Evolutionary conservation across 1,140 invertebrate species (phyloP), one percentile per base, ranked within the genome.

Genomic region (Drosophila sp.): DNA sequence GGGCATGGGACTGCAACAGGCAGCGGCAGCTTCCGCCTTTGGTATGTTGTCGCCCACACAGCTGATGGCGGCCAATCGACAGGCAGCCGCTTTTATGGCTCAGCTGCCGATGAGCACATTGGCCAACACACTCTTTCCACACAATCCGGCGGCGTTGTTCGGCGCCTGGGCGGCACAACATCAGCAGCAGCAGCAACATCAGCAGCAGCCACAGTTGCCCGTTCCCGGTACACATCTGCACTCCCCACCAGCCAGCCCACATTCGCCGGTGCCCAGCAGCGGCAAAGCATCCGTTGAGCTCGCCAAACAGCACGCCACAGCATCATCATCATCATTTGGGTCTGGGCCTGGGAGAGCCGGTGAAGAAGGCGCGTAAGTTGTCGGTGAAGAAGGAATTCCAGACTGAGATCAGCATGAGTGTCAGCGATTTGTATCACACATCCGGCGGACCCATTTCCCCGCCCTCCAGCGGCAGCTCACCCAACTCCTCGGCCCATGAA

Each of bases 91-190:
- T 13, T 84, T 92, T 45, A 91, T 92, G 90, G 87, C 90, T 0
- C 90, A 91, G 59, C 72, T 92, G 43, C 91, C 91, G 8, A 90
- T 91, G 83, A 90, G 80, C 54, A 86, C 86, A 18, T 32, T 90
- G 70, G 90, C 90, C 38, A 90, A 61, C 54, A 90, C 89, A 6
- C 62, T 94, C 0, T 94, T 93, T 62, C 83, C 90, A 8, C 93
- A 93, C 53, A 92, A 93, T 77, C 93, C 93, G 1, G 93, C 92
- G 0, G 93, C 92, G 0, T 71, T 94, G 36, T 94, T 94, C 73
- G 92, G 94, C 91, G 90, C 92, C 46, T 72, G 93, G 86, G 67
- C 91, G 36, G 91, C 86, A 9, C 83, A 59, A 70, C 40, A 90
- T 77, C 92, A 51, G 72, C 69, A 83, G 21, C 67, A 71, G 16